Conservation (phyloP, 2,888 invertebrate species). For the Drosophila borborema region DNA sequence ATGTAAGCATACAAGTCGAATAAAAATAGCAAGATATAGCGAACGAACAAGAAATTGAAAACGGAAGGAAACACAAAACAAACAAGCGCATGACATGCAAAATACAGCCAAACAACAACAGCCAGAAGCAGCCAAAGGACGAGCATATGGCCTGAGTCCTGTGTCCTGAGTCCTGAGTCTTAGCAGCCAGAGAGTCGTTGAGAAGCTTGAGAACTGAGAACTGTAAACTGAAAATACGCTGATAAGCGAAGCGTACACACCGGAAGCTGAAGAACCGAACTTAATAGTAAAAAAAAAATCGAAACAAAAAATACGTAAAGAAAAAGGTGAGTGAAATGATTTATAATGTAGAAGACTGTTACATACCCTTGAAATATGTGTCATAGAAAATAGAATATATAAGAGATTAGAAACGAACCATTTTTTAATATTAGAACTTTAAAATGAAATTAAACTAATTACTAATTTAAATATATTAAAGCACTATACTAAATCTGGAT, state of each 20-base stretch:
- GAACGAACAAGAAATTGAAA: constrained; percentile 70
- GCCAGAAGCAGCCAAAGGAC: constrained; percentile 14
- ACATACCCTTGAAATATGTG: background rate
- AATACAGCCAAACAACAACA: constrained; percentile 58
- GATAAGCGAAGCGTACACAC: constrained; percentile 74
- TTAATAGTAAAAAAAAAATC: constrained; percentile 1
- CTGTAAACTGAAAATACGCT: constrained; percentile 54
- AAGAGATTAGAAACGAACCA: too few species aligned
- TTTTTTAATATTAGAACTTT: too few species aligned
- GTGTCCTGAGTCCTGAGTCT: constrained; percentile 16
- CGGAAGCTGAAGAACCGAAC: constrained; percentile 57
- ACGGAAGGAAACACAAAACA: constrained; percentile 75
- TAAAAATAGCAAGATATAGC: constrained; percentile 26
- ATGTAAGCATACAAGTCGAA: constrained; percentile 47
- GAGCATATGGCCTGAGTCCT: constrained; percentile 27
- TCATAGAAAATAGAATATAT: too few species aligned
- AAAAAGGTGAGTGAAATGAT: constrained; percentile 9
- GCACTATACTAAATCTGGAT: too few species aligned
- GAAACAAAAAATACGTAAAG: constrained; percentile 16
- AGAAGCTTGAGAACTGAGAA: constrained; percentile 23
- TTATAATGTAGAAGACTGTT: background rate
- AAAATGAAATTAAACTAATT: too few species aligned
- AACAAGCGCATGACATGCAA: constrained; percentile 79
- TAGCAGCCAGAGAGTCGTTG: constrained; percentile 23
- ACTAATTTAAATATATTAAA: too few species aligned